Evolutionary conservation across 2,888 invertebrate species (phyloP).

Genomic region (Epistrophe grossulariae): DNA sequence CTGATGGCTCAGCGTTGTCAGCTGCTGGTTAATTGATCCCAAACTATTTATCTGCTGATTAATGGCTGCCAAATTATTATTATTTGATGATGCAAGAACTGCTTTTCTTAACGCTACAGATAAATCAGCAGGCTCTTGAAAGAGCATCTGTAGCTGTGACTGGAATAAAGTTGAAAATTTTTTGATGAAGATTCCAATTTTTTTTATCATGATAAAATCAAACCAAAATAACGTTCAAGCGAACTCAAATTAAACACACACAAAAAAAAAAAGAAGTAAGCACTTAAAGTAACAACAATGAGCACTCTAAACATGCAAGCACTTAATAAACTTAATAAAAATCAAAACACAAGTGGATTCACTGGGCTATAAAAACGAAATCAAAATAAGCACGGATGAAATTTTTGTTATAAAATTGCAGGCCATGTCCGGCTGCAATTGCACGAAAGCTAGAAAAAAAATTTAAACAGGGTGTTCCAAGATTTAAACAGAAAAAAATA

Average conservation of each 20-base stretch:
- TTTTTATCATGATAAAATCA: background rate
- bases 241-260: conserved; percentile 10
- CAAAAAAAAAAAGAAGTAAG: conserved; percentile 4
- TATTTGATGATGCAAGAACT: conserved; percentile 81
- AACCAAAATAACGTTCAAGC: conserved; percentile 62
- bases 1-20: conserved; percentile 83
- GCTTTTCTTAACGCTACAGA: conserved; percentile 77
- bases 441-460: conserved; percentile 37
- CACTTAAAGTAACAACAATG: conserved; percentile 8
- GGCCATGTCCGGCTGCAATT: conserved; percentile 10
- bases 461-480: conserved; percentile 9
- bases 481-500: background rate
- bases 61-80: conserved; percentile 83
- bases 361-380: conserved; percentile 45
- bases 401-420: conserved; percentile 18
- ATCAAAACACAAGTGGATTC: conserved; percentile 35
- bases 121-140: conserved; percentile 79
- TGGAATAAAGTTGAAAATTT: conserved; percentile 73
- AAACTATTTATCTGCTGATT: conserved; percentile 83
- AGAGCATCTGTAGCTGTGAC: conserved; percentile 82
- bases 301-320: conserved; percentile 68
- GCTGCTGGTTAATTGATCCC: conserved; percentile 83
- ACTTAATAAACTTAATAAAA: conserved; percentile 49
- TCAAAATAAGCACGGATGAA: conserved; percentile 35
- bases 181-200: background rate